A percentile compares a stretch with the other conserved stretches of the same genome.
phyloP scores from a whole-genome alignment of 2,888 invertebrate species.

The Ectemnius cavifrons region DNA sequence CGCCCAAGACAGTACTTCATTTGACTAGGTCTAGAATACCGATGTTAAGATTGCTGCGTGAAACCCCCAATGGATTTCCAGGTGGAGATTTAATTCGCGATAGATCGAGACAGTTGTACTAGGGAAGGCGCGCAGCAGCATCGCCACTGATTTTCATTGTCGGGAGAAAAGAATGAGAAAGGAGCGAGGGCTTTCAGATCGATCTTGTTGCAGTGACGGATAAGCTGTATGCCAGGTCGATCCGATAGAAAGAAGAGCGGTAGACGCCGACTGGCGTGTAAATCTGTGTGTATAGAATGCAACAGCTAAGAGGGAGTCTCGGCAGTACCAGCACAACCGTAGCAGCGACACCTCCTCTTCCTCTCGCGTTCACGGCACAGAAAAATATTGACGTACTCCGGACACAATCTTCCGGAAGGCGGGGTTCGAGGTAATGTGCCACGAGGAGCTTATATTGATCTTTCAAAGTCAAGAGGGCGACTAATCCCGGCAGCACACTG shows the following conservation, averaged over 20 bases:
- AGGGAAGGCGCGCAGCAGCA: background rate
- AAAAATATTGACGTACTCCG: conserved; percentile 58
- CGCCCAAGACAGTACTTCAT: conserved; percentile 22
- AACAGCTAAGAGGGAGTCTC: background rate
- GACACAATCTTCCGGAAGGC: conserved; percentile 51
- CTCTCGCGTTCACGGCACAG: conserved; percentile 31
- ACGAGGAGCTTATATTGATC: conserved; percentile 57
- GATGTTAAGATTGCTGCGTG: too few relatives aligned
- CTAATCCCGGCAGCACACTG: conserved; percentile 49
- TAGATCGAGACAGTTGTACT: background rate
- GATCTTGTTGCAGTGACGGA: background rate
- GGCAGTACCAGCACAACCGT: too few relatives aligned
- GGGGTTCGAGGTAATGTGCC: conserved; percentile 35
- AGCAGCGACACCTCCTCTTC: background rate
- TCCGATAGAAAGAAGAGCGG: conserved; percentile 15
- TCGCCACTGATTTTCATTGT: background rate
- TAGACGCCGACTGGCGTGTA: conserved; percentile 21
- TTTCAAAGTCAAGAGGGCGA: conserved; percentile 49
- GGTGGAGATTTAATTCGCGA: background rate
- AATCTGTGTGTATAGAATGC: conserved; percentile 14
- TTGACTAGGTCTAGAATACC: background rate
- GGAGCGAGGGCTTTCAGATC: background rate
- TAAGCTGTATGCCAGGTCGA: conserved; percentile 2
- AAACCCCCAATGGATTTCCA: too few relatives aligned
- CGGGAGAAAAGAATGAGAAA: background rate